Conservation (phyloP, 2,888 invertebrate genomes). For the Drosophila neotestacea region DNA sequence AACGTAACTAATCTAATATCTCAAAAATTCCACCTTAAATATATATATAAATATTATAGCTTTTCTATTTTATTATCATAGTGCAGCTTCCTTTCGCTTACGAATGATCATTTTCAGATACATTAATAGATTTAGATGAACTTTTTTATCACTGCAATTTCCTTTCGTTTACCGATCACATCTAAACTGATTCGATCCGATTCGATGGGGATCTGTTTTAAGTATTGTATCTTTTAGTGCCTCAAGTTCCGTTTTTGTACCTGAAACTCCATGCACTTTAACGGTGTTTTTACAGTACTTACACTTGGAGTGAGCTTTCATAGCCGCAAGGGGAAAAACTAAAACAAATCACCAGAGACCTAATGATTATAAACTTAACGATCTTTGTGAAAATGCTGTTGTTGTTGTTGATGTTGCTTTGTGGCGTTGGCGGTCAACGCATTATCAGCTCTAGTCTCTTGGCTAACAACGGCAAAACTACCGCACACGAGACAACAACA, state of each 20-base stretch:
- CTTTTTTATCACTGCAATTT: conserved; percentile 22
- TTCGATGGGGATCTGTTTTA: conserved; percentile 8
- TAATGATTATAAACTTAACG: conserved; percentile 77
- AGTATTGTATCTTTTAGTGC: conserved; percentile 37
- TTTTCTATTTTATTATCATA: not conserved
- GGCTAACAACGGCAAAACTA: conserved; percentile 49
- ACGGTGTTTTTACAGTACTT: conserved; percentile 42
- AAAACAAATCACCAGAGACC: conserved; percentile 53
- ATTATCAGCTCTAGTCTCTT: conserved; percentile 61
- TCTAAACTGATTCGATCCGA: conserved; percentile 18
- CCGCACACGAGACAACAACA: conserved; percentile 61
- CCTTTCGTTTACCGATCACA: conserved; percentile 23
- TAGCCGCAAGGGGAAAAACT: conserved; percentile 39
- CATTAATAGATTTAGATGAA: conserved; percentile 20
- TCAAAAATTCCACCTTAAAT: not conserved
- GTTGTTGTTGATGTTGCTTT: conserved; percentile 53
- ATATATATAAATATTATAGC: not conserved
- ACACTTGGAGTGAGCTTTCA: conserved; percentile 48
- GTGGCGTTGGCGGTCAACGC: conserved; percentile 80
- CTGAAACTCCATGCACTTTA: conserved; percentile 26
- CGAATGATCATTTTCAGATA: not conserved
- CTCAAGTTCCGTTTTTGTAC: conserved; percentile 39
- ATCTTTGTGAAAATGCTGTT: conserved; percentile 49
- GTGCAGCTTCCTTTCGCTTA: conserved; percentile 2
- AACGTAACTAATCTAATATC: not conserved